A percentile compares a stretch with the other conserved stretches of the same genome.
Evolutionary conservation across 2,797 vertebrate genomes (phyloP).

Genomic region (Chloroceryle amazona): DNA sequence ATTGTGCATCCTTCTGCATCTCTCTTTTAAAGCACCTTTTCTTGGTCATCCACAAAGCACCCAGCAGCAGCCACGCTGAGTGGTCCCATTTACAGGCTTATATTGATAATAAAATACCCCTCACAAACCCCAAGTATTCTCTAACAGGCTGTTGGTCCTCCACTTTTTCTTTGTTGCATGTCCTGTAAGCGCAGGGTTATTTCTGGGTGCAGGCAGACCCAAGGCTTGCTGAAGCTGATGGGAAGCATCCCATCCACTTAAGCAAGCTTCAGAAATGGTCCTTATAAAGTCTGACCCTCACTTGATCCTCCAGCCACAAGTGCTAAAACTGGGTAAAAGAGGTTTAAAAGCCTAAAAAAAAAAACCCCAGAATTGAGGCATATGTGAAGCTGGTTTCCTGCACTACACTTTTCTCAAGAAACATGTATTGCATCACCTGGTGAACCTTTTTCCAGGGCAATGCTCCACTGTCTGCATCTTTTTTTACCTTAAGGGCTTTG

Average conservation of each 20-base stretch:
- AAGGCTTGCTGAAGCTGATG: neutral
- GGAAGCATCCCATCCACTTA: neutral
- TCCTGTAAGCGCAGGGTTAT: rapidly evolving
- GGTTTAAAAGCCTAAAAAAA: neutral
- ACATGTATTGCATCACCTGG: neutral
- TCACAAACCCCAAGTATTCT: neutral
- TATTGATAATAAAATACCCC: neutral
- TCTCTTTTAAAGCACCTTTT: neutral
- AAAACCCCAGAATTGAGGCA: neutral
- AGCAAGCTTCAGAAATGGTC: neutral
- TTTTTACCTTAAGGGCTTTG: neutral
- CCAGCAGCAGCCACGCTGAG: neutral
- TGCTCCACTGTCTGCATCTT: neutral
- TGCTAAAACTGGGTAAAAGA: neutral
- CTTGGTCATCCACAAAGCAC: neutral
- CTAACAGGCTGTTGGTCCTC: neutral
- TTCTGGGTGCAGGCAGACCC: neutral
- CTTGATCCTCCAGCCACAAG: neutral
- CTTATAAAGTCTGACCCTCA: neutral
- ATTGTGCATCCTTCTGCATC: neutral
- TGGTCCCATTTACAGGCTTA: neutral
- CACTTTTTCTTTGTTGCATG: neutral
- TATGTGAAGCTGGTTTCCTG: neutral
- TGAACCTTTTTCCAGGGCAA: neutral
- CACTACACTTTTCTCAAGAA: neutral